Evolutionary conservation across 2,797 vertebrate genomes (phyloP).

Genomic region (Chelon auratus): DNA sequence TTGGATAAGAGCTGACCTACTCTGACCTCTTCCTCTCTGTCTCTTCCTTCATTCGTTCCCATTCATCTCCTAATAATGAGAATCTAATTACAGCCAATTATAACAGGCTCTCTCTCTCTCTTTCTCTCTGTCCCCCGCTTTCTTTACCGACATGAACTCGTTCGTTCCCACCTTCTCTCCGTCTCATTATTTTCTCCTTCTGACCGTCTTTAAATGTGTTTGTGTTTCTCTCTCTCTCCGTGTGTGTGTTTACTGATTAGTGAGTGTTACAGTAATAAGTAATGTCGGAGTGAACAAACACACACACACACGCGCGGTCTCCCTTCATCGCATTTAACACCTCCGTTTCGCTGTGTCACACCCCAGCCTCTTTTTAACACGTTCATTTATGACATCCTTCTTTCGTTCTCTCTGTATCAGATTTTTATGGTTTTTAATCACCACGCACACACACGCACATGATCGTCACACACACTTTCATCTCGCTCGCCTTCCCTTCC

Average conservation of each 20-base stretch:
- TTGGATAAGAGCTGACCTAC: constrained; percentile 76
- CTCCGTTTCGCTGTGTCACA: constrained; percentile 44
- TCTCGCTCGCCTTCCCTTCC: constrained; percentile 15
- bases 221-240: constrained; percentile 32
- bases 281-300: constrained; percentile 18
- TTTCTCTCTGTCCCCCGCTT: constrained; percentile 1
- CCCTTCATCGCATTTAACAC: constrained; percentile 56
- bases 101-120: constrained; percentile 66
- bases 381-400: constrained; percentile 39
- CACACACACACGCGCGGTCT: background rate
- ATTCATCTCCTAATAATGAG: constrained; percentile 80
- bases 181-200: constrained; percentile 53
- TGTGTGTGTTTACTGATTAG: constrained; percentile 25
- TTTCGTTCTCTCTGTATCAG: constrained; percentile 27
- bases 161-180: constrained; percentile 36
- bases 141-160: constrained; percentile 12
- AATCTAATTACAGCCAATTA: constrained; percentile 83
- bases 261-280: constrained; percentile 52
- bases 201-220: constrained; percentile 34
- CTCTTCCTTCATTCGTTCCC: constrained; percentile 72
- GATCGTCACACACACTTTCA: constrained; percentile 21
- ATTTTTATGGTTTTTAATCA: constrained; percentile 22
- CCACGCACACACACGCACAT: background rate
- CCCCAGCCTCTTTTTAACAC: constrained; percentile 21
- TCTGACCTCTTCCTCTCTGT: constrained; percentile 71